Evolutionary conservation across 2,797 vertebrate species (phyloP), one percentile per base, ranked within the genome.

Genomic region (Lithobates pipiens): DNA sequence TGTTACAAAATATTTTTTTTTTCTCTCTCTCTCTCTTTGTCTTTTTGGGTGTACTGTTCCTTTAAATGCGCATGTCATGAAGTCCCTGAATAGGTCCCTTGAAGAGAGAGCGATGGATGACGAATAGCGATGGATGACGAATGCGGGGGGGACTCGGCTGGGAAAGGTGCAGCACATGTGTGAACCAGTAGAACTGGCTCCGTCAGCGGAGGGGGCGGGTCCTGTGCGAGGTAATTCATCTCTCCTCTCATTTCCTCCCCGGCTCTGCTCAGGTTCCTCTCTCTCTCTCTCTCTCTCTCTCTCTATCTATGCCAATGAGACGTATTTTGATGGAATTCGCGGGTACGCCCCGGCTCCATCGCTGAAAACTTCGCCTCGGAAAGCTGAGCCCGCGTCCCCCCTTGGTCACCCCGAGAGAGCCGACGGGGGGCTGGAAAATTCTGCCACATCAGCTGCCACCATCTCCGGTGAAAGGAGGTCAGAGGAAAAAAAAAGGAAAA

Each of bases 381-480:
- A 29, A 72, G n/a, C 15, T 32, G 63, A 70, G 9, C 25, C 39
- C 34, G 10, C 10, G 54, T 16, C 50, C 61, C 61, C 65, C 61
- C 61, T 68, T 25, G 57, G 68, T 80, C 71, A 86, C 84, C 84
- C 84, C 81, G 84, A 63, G 71, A 80, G 1, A 46, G 36, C 32
- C 32, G 32, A 4, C 32, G 32, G 32, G 29, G 25, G 72, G 57
- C 44, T 32, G 63, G 11, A 36, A 5, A 54, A 46, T n/a, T 39
- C 63, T 76, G 84, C 84, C 84, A 86, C 85, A 86, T 86, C 80
- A 77, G 70, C 44, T 75, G 36, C 63, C 63, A 25, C 57, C 34
- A 63, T 76, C 44, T 46, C 25, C 10, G 36, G 39, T 39, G 39
- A 39, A 39, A 39, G 39, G 39, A 39, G 39, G 39, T 39, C 39